Evolutionary conservation across 2,113 vertebrate genomes (phyloP).

Genomic region (Desmodus rotundus): DNA sequence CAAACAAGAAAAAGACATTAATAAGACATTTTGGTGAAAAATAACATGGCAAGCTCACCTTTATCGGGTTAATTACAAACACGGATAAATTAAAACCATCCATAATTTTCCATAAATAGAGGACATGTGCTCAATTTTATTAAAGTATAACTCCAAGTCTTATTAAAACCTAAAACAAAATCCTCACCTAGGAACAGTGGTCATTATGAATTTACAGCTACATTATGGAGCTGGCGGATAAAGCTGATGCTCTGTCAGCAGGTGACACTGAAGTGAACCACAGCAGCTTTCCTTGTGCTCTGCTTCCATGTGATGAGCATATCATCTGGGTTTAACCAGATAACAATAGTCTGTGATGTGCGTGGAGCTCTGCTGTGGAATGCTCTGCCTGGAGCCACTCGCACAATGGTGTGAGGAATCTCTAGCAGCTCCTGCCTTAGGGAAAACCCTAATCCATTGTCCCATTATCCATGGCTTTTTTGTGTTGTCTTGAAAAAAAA

Average conservation of each 20-base stretch:
- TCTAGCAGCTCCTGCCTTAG: neutral
- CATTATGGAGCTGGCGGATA: neutral
- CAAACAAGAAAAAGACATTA: constrained; percentile 37
- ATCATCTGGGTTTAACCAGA: neutral
- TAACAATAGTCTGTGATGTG: neutral
- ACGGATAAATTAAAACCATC: neutral
- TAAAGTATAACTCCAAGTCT: neutral
- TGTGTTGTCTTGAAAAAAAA: neutral
- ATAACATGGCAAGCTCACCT: neutral
- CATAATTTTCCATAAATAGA: neutral
- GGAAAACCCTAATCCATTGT: neutral
- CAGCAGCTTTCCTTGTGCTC: neutral
- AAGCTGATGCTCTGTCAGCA: neutral
- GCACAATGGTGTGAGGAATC: neutral
- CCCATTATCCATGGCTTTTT: neutral
- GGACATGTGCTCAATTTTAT: neutral
- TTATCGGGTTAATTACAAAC: neutral
- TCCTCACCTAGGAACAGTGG: neutral
- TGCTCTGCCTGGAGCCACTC: neutral
- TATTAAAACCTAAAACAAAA: neutral
- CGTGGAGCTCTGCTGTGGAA: neutral
- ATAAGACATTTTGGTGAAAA: neutral
- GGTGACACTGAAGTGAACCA: neutral
- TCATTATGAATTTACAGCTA: neutral
- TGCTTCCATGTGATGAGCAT: neutral